Base-by-base conservation (phyloP, 35 echinoderm and acorn worm genomes). In the Lytechinus variegatus region DNA sequence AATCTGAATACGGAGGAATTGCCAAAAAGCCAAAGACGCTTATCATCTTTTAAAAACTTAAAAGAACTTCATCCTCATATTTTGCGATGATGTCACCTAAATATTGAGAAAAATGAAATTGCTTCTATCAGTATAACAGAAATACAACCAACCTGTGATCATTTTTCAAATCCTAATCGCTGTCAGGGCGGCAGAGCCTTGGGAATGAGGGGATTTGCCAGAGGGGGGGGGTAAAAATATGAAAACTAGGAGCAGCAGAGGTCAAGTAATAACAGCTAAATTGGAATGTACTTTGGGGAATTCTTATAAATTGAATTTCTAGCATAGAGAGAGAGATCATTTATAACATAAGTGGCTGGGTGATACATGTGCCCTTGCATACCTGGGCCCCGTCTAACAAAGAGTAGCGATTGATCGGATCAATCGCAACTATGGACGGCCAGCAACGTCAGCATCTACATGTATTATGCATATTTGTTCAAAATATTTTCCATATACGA, bases 231-330 rank as follows among this genome's bases (percentile, higher is more conserved):
- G 1, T 1, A 13, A 71, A 89, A 89, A 89, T 89, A 89, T 89
- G 87, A 89, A 89, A 89, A 89, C 87, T 29, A 33, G 28, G 87
- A 89, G 52, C 28, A 89, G 52, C 5, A 52, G 87, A 53, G 52
- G 87, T 53, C 87, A 89, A 89, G 53, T 27, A 56, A 93, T 29
- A 53, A 52, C 91, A 93, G 54, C 52, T 53, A 93, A 93, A 93
- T 56, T 54, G 91, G 52, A 93, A 93, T 93, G 91, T 93, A 93
- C 91, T 93, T 93, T 93, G 91, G 91, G 91, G 91, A 93, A 93
- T 93, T 93, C 54, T 56, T 93, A 53, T 93, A 56, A 93, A 93
- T 93, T 93, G 91, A 53, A 29, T 93, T 93, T 93, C 53, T 93
- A 89, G 52, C 91, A 93, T 53, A 56, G 52, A 93, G 52, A 56